Percentiles rank a stretch among this genome's conserved stretches.
These are phyloP conservation scores for Pitta sordida DNA, from an alignment of 2,113 vertebrate genomes.

Conservation along the genomic window DNA sequence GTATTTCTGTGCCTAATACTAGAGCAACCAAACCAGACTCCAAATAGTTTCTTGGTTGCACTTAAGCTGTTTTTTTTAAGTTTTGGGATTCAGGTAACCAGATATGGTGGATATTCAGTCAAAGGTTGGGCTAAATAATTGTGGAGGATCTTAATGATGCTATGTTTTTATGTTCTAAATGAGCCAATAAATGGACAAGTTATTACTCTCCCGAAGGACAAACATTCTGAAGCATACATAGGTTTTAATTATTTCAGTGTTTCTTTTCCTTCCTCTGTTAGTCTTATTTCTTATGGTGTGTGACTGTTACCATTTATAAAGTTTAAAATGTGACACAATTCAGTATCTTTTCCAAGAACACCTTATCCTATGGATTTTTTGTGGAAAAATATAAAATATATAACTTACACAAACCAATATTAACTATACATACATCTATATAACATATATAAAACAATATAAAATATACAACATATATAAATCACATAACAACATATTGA, in stretches of 20 bases:
- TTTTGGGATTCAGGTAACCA: background rate
- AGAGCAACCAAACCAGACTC: background rate
- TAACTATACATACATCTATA: background rate
- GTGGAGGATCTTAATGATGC: background rate
- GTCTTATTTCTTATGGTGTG: background rate
- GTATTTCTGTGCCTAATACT: too few species aligned
- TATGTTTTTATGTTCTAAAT: background rate
- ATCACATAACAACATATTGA: background rate
- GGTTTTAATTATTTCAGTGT: background rate
- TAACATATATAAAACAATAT: background rate
- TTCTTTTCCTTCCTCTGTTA: background rate
- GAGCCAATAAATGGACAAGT: background rate
- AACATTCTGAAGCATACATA: background rate
- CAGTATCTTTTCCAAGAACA: background rate
- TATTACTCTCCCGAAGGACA: background rate
- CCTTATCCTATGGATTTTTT: background rate
- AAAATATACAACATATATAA: background rate
- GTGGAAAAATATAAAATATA: background rate
- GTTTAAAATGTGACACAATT: background rate
- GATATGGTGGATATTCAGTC: background rate
- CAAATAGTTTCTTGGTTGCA: background rate
- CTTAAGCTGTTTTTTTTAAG: background rate
- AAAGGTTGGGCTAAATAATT: background rate
- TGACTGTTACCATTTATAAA: background rate
- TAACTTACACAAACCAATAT: background rate